Evolutionary conservation across 2,888 invertebrate genomes (phyloP).

Genomic region (Tetragnatha montana): DNA sequence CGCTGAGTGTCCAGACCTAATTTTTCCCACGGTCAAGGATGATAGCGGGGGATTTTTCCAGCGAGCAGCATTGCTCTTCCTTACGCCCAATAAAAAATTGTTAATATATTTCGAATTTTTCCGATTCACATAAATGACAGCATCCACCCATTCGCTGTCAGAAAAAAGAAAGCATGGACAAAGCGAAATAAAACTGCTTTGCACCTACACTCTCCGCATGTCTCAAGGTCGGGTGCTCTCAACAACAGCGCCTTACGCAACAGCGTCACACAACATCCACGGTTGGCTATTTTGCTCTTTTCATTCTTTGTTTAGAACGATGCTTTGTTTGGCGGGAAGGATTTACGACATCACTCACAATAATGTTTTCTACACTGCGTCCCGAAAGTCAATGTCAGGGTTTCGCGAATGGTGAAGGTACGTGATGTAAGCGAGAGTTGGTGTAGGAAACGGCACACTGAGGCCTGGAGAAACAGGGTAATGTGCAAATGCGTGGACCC

Average conservation of each 20-base stretch:
- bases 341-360: slow-evolving; percentile 61
- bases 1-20: too few species aligned
- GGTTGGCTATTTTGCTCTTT: slow-evolving; percentile 52
- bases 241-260: slow-evolving; percentile 63
- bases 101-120: neutral
- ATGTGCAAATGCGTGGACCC: neutral
- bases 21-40: too few species aligned
- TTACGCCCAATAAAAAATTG: too few species aligned
- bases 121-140: slow-evolving; percentile 8
- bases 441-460: neutral
- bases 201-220: slow-evolving; percentile 56
- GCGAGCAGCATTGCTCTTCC: too few species aligned
- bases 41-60: too few species aligned
- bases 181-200: slow-evolving; percentile 37
- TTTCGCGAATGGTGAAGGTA: neutral
- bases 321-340: slow-evolving; percentile 50
- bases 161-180: slow-evolving; percentile 31
- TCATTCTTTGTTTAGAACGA: slow-evolving; percentile 59
- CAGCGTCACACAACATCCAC: slow-evolving; percentile 58
- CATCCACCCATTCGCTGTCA: slow-evolving; percentile 29
- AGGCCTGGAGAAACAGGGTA: neutral
- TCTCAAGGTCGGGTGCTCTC: slow-evolving; percentile 63
- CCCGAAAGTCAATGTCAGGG: slow-evolving; percentile 66
- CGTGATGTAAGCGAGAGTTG: too few species aligned
- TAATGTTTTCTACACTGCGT: slow-evolving; percentile 36